Evolutionary conservation across 2,797 vertebrate genomes (phyloP).

Genomic region (Oreortyx pictus): DNA sequence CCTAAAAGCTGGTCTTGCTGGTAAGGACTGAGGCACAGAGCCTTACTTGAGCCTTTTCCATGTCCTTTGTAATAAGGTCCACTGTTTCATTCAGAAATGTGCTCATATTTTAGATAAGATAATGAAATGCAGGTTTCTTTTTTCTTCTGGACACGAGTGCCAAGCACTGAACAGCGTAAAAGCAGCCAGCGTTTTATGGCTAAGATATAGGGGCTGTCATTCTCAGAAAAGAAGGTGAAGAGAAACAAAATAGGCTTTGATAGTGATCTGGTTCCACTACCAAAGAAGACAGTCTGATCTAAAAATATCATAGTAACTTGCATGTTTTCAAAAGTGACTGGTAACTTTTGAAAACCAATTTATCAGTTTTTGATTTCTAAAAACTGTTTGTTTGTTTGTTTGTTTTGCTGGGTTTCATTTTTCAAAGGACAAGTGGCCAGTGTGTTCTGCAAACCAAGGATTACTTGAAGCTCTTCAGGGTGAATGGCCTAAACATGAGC

Average conservation of each 20-base stretch:
- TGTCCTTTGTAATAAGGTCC: neutral
- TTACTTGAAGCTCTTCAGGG: neutral
- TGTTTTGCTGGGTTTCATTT: neutral
- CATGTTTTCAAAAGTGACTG: neutral
- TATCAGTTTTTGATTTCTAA: neutral
- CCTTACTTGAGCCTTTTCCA: neutral
- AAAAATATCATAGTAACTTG: neutral
- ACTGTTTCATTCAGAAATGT: neutral
- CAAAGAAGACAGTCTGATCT: neutral
- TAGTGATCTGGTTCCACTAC: neutral
- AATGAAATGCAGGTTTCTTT: neutral
- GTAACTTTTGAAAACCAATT: neutral
- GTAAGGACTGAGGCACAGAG: neutral
- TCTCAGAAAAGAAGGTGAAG: neutral
- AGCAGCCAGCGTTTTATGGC: neutral
- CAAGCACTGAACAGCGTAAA: neutral
- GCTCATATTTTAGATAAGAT: neutral
- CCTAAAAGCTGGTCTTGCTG: neutral
- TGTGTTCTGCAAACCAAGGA: neutral
- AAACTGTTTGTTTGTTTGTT: neutral
- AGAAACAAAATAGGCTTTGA: neutral
- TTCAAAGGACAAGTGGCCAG: neutral
- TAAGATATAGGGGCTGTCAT: neutral
- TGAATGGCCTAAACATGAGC: neutral
- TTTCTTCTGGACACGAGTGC: neutral